Percentiles rank a stretch among this genome's conserved stretches.
Conservation (phyloP, 2,888 invertebrate species). For the Rhingia campestris region DNA sequence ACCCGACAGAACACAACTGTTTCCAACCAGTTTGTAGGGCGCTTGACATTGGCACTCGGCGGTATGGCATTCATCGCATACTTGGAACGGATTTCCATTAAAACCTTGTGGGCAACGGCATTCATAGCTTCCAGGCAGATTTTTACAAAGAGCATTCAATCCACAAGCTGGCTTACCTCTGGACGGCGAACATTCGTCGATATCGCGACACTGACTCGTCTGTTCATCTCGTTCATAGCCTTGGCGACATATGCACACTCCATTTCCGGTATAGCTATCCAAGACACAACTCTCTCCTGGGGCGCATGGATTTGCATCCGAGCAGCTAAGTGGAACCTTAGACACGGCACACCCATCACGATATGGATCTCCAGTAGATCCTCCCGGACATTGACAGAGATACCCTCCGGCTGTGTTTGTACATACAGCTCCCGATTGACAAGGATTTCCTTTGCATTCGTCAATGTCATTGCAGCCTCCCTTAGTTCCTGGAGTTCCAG, state of each 20-base stretch:
- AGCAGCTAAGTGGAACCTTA: conserved; percentile 87
- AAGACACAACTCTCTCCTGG: conserved; percentile 92
- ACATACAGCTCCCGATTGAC: conserved; percentile 93
- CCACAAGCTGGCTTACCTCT: conserved; percentile 92
- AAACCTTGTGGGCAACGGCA: conserved; percentile 94
- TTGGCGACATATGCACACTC: conserved; percentile 94
- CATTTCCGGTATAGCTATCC: conserved; percentile 88
- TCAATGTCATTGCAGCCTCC: conserved; percentile 94
- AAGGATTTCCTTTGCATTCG: conserved; percentile 92
- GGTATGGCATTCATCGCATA: conserved; percentile 92
- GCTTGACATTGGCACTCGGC: conserved; percentile 93
- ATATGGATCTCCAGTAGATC: conserved; percentile 91
- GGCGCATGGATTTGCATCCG: conserved; percentile 90
- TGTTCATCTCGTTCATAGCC: conserved; percentile 91
- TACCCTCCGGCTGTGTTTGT: conserved; percentile 93
- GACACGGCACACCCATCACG: conserved; percentile 89
- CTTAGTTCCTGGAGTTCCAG: conserved; percentile 85
- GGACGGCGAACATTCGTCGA: conserved; percentile 92
- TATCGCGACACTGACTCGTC: conserved; percentile 90
- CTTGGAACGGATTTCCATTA: conserved; percentile 94
- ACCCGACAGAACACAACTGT: conserved; percentile 92
- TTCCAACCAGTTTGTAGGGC: conserved; percentile 92
- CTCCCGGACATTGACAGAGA: conserved; percentile 93
- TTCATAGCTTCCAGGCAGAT: conserved; percentile 95
- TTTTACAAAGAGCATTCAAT: conserved; percentile 94